These are phyloP conservation scores for Drosophila meridionalis DNA, from an alignment of 2,888 invertebrate genomes.

Conservation along the genomic window DNA sequence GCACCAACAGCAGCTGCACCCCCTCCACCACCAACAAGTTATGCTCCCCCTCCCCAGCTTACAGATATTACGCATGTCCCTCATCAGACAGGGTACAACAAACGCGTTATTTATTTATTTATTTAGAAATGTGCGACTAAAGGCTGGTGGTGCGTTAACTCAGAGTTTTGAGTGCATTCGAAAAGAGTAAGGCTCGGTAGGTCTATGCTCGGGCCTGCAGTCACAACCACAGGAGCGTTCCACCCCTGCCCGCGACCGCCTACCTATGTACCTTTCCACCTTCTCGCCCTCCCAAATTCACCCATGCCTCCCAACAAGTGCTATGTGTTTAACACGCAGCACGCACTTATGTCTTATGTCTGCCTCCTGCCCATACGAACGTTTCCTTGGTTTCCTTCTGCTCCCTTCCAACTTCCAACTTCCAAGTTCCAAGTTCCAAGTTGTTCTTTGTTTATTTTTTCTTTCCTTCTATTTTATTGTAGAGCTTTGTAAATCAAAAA, in stretches of 20 bases:
- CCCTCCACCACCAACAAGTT: background rate
- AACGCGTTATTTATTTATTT: conserved; percentile 20
- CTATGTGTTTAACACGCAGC: conserved; percentile 34
- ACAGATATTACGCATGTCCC: conserved; percentile 6
- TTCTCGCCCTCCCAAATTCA: background rate
- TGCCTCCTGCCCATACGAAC: conserved; percentile 20
- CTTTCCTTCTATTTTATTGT: conserved; percentile 36
- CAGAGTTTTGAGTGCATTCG: conserved; percentile 5
- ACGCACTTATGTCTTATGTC: conserved; percentile 49
- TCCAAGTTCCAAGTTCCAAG: conserved; percentile 31
- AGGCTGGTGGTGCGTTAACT: conserved; percentile 11
- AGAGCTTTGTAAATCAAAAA: conserved; percentile 60
- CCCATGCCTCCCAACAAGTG: conserved; percentile 5
- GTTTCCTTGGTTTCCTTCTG: conserved; percentile 42
- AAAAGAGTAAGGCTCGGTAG: conserved; percentile 1
- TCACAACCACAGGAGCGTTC: background rate
- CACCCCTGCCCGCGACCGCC: background rate
- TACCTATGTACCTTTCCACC: background rate
- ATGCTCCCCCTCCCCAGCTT: background rate
- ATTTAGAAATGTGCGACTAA: conserved; percentile 18
- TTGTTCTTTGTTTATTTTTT: conserved; percentile 41
- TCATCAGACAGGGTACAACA: background rate
- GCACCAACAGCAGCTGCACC: background rate
- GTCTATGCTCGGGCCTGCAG: conserved; percentile 6
- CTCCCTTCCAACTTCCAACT: conserved; percentile 30